phyloP scores from a whole-genome alignment of 2,888 invertebrate genomes.

The Antheraea yamamai region DNA sequence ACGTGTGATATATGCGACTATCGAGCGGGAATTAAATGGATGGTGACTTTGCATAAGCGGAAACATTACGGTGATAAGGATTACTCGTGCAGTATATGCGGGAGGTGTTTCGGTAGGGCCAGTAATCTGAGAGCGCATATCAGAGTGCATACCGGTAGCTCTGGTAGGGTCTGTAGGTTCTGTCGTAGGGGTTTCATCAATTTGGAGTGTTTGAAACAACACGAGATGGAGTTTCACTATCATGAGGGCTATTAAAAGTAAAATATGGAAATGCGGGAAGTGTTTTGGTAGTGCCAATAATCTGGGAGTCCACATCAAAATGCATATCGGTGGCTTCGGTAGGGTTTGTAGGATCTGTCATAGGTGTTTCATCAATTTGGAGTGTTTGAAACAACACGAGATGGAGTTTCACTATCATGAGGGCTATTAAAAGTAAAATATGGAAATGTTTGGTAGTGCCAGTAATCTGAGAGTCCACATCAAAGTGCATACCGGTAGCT shows the following conservation, averaged over 20 bases:
- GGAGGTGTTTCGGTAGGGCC: slow-evolving; percentile 76
- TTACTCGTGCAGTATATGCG: slow-evolving; percentile 81
- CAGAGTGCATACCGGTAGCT: slow-evolving; percentile 62
- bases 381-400: no score
- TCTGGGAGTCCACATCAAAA: no score
- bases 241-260: slow-evolving; percentile 38
- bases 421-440: no score
- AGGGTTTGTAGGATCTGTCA: no score
- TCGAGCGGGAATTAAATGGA: slow-evolving; percentile 59
- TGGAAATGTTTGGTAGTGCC: no score
- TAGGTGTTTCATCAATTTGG: no score
- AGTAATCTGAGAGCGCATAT: slow-evolving; percentile 71
- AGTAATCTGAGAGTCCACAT: no score
- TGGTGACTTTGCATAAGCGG: slow-evolving; percentile 67
- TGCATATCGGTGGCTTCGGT: no score
- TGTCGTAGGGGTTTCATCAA: slow-evolving; percentile 58
- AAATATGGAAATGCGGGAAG: neutral
- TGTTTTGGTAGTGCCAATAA: no score
- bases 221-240: slow-evolving; percentile 52
- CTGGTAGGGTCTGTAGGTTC: slow-evolving; percentile 60
- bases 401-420: no score
- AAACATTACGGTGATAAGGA: slow-evolving; percentile 75
- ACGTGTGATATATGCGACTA: slow-evolving; percentile 66
- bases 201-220: slow-evolving; percentile 46
- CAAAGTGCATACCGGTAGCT: no score